Conservation (phyloP, 2,113 vertebrate species). For the Myxocyprinus asiaticus region DNA sequence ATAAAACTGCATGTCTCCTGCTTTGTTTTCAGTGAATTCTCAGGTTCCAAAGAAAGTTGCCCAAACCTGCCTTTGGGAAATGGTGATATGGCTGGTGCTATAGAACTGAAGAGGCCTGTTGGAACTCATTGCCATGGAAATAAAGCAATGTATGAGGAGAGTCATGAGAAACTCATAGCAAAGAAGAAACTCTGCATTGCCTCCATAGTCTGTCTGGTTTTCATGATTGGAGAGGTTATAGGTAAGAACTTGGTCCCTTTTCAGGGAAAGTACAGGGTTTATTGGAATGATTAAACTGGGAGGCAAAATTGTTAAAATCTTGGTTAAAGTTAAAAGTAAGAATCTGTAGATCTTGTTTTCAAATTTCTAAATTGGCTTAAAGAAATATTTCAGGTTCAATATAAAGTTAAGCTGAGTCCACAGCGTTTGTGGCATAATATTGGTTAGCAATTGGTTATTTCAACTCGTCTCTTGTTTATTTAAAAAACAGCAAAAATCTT, state of each 20-base stretch:
- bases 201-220: conserved; percentile 86
- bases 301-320: no score
- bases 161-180: conserved; percentile 73
- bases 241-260: conserved; percentile 62
- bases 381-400: no score
- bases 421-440: no score
- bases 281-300: background rate
- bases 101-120: conserved; percentile 69
- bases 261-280: background rate
- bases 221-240: conserved; percentile 93
- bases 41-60: conserved; percentile 69
- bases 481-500: no score
- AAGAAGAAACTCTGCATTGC: conserved; percentile 87
- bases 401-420: no score
- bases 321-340: no score
- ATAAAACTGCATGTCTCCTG: background rate
- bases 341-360: no score
- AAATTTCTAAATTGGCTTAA: no score
- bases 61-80: conserved; percentile 69
- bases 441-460: no score
- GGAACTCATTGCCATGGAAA: conserved; percentile 72
- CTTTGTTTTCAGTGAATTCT: conserved; percentile 63
- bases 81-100: conserved; percentile 61
- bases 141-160: conserved; percentile 55
- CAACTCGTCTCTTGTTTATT: no score